These are phyloP conservation scores for Nezara viridula DNA, from an alignment of 2,888 invertebrate species.

Conservation along the genomic window DNA sequence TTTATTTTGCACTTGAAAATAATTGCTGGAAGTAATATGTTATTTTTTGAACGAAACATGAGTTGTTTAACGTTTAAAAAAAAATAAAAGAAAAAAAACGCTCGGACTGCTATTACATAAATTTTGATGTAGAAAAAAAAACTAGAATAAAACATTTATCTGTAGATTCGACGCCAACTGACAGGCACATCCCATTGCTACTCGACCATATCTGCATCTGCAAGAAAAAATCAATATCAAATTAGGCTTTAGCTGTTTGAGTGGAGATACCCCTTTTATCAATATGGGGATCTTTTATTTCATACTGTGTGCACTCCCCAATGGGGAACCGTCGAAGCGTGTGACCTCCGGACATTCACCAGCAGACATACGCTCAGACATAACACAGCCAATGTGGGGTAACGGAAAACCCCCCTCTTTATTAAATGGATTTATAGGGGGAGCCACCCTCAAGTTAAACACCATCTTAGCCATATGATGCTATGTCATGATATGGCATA, in stretches of 20 bases:
- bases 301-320: background rate
- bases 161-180: background rate
- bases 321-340: background rate
- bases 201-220: background rate
- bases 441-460: background rate
- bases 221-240: background rate
- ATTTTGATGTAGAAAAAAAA: background rate
- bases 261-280: background rate
- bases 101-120: background rate
- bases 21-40: no score
- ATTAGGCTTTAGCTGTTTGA: conserved; percentile 5
- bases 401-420: background rate
- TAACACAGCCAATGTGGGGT: background rate
- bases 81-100: no score
- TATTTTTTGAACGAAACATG: no score
- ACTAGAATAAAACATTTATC: background rate
- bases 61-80: no score
- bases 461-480: background rate
- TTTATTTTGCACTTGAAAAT: no score
- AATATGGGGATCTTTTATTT: background rate
- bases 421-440: background rate
- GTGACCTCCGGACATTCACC: background rate
- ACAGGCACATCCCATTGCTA: background rate
- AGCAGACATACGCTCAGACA: background rate
- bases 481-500: background rate